phyloP scores from a whole-genome alignment of 2,113 vertebrate species.

The Copsychus sechellarum region DNA sequence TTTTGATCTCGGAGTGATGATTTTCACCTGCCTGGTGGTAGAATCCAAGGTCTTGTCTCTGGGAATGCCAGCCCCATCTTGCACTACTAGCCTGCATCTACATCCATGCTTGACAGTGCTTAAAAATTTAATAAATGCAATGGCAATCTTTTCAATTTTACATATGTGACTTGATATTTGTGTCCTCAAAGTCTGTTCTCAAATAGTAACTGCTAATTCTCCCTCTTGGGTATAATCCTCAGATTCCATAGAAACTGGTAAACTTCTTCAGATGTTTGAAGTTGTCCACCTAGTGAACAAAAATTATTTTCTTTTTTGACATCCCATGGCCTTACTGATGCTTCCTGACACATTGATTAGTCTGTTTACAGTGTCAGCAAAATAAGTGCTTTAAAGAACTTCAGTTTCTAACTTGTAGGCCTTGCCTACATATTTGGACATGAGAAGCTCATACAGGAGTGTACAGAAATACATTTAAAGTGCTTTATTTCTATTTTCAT shows the following conservation, averaged over 20 bases:
- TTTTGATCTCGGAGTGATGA: not conserved
- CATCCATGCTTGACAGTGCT: not conserved
- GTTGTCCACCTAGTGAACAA: not conserved
- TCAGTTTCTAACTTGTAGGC: not conserved
- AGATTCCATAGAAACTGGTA: not conserved
- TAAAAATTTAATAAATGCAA: not conserved
- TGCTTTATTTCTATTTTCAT: not conserved
- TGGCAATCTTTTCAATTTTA: not conserved
- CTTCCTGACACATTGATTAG: not conserved
- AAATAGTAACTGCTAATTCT: not conserved
- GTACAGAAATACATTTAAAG: not conserved
- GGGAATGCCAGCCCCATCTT: accelerated
- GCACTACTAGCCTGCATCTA: not conserved
- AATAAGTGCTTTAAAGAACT: not conserved
- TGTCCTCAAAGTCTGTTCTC: not conserved
- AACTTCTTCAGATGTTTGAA: not conserved
- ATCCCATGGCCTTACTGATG: not conserved
- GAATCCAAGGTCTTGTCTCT: not conserved
- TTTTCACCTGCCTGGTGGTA: not conserved
- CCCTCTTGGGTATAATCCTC: not conserved
- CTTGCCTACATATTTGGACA: not conserved
- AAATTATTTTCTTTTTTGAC: not conserved
- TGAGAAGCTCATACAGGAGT: not conserved
- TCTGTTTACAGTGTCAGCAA: not conserved
- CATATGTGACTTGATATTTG: not conserved